Conservation (phyloP, 2,113 vertebrate genomes). For the Bostrychus sinensis region DNA sequence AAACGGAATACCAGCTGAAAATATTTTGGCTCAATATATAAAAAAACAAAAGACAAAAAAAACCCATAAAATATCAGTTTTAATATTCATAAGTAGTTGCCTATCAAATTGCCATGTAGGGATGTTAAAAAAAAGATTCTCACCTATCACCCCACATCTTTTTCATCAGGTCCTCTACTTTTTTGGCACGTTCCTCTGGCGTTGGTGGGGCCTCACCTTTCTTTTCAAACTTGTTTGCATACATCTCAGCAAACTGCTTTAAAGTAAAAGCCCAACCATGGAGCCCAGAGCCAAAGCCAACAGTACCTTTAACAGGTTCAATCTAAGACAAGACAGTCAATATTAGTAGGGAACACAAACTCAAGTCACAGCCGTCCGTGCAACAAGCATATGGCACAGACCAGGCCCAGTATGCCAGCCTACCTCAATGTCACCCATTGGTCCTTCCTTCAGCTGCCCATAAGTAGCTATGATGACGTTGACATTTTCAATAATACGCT, state of each 20-base stretch:
- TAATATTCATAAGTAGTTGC: no score
- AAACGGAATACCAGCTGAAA: not conserved
- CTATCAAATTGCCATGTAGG: no score
- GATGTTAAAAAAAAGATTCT: conserved; percentile 26
- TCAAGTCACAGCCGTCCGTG: not conserved
- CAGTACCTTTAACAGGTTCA: conserved; percentile 88
- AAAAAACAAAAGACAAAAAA: no score
- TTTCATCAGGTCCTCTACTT: conserved; percentile 99
- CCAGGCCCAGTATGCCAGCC: conserved; percentile 21
- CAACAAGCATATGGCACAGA: not conserved
- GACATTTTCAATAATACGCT: conserved; percentile 93
- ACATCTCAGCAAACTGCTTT: conserved; percentile 98
- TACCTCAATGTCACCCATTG: conserved; percentile 96
- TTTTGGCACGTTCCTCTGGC: conserved; percentile 86
- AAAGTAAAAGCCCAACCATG: conserved; percentile 98
- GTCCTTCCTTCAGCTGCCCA: conserved; percentile 88
- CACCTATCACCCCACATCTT: conserved; percentile 96
- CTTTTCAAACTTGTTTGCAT: conserved; percentile 91
- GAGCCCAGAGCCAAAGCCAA: conserved; percentile 96
- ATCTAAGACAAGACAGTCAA: conserved; percentile 75
- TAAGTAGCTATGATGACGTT: conserved; percentile 97
- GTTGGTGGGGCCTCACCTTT: conserved; percentile 88
- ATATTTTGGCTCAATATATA: no score
- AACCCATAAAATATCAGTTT: no score
- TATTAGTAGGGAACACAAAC: not conserved